Base-by-base conservation (phyloP, 2,888 invertebrate species). In the Cephus pygmeus region DNA sequence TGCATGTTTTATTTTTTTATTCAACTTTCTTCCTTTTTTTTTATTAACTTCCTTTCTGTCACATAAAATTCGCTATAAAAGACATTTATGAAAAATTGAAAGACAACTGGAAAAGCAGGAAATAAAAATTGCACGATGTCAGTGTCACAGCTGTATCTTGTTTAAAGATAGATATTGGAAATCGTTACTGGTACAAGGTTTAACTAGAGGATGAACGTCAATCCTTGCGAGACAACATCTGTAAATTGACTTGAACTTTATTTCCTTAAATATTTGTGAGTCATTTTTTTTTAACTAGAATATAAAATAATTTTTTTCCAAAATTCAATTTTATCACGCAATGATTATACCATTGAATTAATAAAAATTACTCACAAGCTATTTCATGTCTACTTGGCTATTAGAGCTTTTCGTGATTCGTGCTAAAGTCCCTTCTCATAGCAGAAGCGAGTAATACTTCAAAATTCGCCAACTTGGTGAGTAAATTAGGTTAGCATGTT, bases 151-250 rank as follows among this genome's bases (percentile, higher is more conserved):
- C 9, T 56, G 2, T 56, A 9, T 56, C 56, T 56, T 71, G 33
- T n/a, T 31, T 77, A 75, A 80, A 80, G 78, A 75, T 79, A 79
- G 77, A 73, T 79, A 79, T 81, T 73, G 78, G 75, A 82, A 82
- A 79, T 81, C 79, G 73, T 79, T 81, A 75, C 34, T n/a, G 4
- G n/a, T 75, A n/a, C 36, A 69, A 69, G 69, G 33, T 73, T 36
- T 40, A 40, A 40, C 23, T 56, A 56, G 9, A 15, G 56, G 23
- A 56, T 9, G 23, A 23, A 56, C 56, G 56, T 56, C 56, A 56
- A 56, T 6, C 40, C 6, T 40, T 15, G 40, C 40, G 4, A 15
- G 15, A 6, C 2, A 6, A 56, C 23, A 9, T 9, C 23, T 56
- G 1, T 6, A 56, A 56, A 23, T 23, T 40, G 15, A 40, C 40